phyloP scores from a whole-genome alignment of 2,113 vertebrate genomes.

The Gallinago undulata region DNA sequence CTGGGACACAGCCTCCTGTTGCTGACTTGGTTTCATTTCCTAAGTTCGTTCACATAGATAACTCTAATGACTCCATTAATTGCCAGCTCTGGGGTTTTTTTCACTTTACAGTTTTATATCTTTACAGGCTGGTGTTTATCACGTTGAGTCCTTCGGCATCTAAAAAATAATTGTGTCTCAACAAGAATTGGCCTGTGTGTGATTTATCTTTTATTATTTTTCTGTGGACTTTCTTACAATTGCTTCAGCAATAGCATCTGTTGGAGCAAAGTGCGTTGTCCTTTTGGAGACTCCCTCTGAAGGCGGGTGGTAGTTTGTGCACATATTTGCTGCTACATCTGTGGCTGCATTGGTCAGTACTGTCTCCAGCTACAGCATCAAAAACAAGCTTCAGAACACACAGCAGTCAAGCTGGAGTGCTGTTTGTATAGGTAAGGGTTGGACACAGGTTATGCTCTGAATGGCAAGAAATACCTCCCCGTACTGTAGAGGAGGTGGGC shows the following conservation, averaged over 20 bases:
- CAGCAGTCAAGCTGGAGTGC: background rate
- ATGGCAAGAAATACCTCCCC: background rate
- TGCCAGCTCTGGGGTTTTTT: background rate
- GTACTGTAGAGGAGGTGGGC: background rate
- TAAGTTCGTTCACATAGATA: background rate
- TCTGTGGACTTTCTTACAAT: background rate
- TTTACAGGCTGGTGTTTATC: background rate
- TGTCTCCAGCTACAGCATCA: background rate
- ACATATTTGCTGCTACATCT: background rate
- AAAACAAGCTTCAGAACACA: background rate
- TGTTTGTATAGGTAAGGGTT: background rate
- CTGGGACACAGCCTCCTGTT: background rate
- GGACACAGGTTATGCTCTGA: background rate
- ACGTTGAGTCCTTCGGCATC: background rate
- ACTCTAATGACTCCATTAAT: background rate
- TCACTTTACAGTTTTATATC: background rate
- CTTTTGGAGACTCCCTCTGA: background rate
- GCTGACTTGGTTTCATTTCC: background rate
- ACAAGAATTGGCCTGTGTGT: background rate
- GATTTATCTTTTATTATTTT: background rate
- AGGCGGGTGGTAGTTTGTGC: background rate
- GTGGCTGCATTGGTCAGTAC: background rate
- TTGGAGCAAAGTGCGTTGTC: background rate
- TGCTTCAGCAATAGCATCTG: background rate
- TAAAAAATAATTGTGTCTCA: background rate